These are phyloP conservation scores for Scaptodrosophila latifasciaeformis DNA, from an alignment of 2,888 invertebrate genomes.

Conservation along the genomic window DNA sequence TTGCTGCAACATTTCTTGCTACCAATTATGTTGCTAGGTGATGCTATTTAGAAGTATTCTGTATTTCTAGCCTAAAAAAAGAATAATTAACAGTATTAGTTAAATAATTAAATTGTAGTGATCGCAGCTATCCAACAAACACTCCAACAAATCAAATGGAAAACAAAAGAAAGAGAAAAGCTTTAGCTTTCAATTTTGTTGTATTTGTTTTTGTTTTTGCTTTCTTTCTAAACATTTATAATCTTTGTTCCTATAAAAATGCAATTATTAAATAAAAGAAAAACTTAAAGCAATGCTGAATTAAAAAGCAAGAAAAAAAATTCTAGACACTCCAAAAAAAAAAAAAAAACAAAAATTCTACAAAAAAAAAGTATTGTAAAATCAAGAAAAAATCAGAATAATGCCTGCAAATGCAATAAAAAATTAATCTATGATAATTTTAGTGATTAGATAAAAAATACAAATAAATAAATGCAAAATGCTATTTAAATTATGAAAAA, in stretches of 20 bases:
- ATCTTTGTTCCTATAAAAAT: not conserved
- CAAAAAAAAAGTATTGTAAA: slow-evolving; percentile 18
- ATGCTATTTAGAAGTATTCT: slow-evolving; percentile 6
- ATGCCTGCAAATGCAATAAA: slow-evolving; percentile 15
- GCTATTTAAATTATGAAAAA: slow-evolving; percentile 51
- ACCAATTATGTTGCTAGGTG: slow-evolving; percentile 20
- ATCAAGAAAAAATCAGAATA: slow-evolving; percentile 27
- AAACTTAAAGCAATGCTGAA: too few species aligned
- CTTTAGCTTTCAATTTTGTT: not conserved
- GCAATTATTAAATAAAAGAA: too few species aligned
- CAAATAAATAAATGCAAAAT: slow-evolving; percentile 21
- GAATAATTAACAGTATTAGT: slow-evolving; percentile 56
- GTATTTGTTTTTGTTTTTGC: slow-evolving; percentile 10
- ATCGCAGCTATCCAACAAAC: not conserved
- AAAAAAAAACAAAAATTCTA: too few species aligned
- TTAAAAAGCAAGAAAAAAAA: too few species aligned
- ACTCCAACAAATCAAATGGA: not conserved
- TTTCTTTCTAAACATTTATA: slow-evolving; percentile 32
- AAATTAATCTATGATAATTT: slow-evolving; percentile 18
- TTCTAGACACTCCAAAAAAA: too few species aligned
- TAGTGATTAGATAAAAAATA: slow-evolving; percentile 14
- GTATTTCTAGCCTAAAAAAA: too few species aligned
- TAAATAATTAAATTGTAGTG: slow-evolving; percentile 61
- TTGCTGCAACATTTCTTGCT: slow-evolving; percentile 52
- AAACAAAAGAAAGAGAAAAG: slow-evolving; percentile 14